Base-by-base conservation (phyloP, 1,140 invertebrate species). In the Hycleus cichorii region DNA sequence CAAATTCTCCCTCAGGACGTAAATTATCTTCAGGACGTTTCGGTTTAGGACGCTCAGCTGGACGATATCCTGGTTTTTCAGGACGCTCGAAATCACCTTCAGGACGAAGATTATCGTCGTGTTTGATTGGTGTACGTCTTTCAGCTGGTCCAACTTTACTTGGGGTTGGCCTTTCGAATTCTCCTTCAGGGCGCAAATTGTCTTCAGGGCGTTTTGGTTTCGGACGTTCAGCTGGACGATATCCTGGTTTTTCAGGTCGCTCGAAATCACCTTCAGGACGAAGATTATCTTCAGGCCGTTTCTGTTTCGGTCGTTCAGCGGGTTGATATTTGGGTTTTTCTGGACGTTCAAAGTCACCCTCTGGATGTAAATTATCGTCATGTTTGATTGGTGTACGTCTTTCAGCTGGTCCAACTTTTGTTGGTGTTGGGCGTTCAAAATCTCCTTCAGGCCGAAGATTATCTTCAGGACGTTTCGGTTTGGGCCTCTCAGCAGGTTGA, bases 181-280 rank as follows among this genome's bases (percentile, higher is more conserved):
- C 58, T 81, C 80, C 18, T 18, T 18, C 18, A 18, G 18, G 18
- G 1, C 18, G 18, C 1, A 18, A 18, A 18, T 18, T 18, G 2
- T 18, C 18, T 18, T 18, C 18, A 2, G 18, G 78, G 80, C 66
- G 72, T 39, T 71, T 71, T 11, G 72, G 72, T 27, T 64, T 64
- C 18, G 73, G 75, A 40, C 76, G 64, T 60, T 80, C 79, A 2
- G 72, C 79, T n/a, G 74, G 75, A 3, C 54, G 59, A 65, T 70
- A 78, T 63, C 71, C 58, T 4, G 74, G 71, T 26, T 66, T 65
- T 60, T 78, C 71, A 0, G 72, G 75, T 69, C 9, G 50, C 58
- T 79, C 76, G 69, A 87, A 83, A 7, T 83, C 79, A 24, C 82
- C 83, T 68, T 82, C 78, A 0, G 77, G 77, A 42, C 69, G 69